Percentiles rank a stretch among this genome's conserved stretches.
Evolutionary conservation across 2,113 vertebrate species (phyloP).

Genomic region (Nesogale talazaci): DNA sequence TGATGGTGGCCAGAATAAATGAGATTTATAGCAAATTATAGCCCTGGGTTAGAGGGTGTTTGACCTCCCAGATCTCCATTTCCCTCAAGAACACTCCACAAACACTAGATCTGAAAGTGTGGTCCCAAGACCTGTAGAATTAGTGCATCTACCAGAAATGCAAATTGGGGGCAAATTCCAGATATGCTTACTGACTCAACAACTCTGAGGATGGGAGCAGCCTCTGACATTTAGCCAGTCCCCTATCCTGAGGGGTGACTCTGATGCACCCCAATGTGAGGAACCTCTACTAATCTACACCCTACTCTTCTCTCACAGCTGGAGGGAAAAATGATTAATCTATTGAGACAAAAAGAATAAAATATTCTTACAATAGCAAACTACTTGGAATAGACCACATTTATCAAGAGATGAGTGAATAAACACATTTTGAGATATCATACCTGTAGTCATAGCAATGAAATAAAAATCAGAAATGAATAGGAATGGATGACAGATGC

Average conservation of each 20-base stretch:
- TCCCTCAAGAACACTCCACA: background rate
- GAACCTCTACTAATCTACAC: background rate
- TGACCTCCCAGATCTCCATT: background rate
- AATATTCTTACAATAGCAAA: background rate
- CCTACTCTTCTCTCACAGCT: background rate
- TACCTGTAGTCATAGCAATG: too few species aligned
- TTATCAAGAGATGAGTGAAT: background rate
- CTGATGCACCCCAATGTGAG: too few species aligned
- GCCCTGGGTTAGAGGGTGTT: rapidly evolving
- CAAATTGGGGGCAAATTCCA: background rate
- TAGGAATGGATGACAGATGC: too few species aligned
- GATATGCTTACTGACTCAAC: background rate
- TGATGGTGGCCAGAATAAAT: background rate
- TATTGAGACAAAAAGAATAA: background rate
- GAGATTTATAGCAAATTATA: background rate
- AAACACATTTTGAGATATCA: too few species aligned
- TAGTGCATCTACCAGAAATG: background rate
- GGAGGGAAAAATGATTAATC: background rate
- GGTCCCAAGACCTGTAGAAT: background rate
- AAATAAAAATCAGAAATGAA: too few species aligned
- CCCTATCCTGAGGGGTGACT: background rate
- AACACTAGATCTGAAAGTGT: background rate
- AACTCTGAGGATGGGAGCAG: background rate
- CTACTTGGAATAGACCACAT: background rate
- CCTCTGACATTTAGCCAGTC: background rate